Percentiles rank a stretch among this genome's conserved stretches.
These are phyloP conservation scores for Apodemia hepburni DNA, from an alignment of 2,888 invertebrate genomes.

Conservation along the genomic window DNA sequence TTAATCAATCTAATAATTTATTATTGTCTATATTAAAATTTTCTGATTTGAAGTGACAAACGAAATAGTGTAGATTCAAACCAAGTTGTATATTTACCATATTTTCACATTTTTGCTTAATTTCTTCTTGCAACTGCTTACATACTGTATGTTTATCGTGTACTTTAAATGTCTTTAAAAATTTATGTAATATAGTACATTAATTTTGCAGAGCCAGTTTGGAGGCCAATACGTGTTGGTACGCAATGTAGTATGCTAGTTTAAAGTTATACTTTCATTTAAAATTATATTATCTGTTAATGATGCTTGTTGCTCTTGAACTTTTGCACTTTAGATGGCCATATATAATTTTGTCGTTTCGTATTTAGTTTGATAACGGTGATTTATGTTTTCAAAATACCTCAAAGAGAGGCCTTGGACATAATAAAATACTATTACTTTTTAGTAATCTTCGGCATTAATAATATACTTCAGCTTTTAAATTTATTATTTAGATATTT, in stretches of 20 bases:
- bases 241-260: slow-evolving; percentile 38
- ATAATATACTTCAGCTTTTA: too few species aligned
- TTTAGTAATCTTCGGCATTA: not conserved
- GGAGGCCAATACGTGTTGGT: slow-evolving; percentile 73
- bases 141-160: too few species aligned
- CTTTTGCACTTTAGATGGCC: not conserved
- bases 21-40: too few species aligned
- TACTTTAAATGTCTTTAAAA: not conserved
- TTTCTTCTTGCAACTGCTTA: too few species aligned
- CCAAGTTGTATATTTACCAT: too few species aligned
- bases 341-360: not conserved
- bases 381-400: not conserved
- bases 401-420: not conserved
- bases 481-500: too few species aligned
- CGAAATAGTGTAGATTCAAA: too few species aligned
- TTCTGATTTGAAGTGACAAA: too few species aligned
- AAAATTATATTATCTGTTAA: not conserved
- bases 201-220: slow-evolving; percentile 74
- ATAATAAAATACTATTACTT: not conserved
- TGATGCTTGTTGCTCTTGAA: not conserved
- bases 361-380: not conserved
- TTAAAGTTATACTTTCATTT: not conserved
- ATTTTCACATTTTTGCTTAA: too few species aligned
- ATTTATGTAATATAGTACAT: not conserved
- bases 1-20: too few species aligned